phyloP scores from a whole-genome alignment of 2,797 vertebrate genomes.

The Acanthurus lineatus region DNA sequence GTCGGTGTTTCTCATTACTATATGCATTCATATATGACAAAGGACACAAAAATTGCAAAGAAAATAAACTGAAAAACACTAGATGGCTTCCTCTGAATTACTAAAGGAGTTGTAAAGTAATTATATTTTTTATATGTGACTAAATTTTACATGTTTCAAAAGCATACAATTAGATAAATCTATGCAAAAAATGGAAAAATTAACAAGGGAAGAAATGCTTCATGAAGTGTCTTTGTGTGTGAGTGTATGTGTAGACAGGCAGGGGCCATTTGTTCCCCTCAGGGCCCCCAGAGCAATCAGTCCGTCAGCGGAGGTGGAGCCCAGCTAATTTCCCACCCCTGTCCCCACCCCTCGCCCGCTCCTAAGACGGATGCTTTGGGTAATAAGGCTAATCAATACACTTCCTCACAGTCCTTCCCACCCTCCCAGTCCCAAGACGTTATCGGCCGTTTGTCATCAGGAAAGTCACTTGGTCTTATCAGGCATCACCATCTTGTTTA shows the following conservation, averaged over 20 bases:
- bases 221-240: conserved; percentile 47
- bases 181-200: conserved; percentile 23
- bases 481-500: conserved; percentile 84
- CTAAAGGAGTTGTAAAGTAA: neutral
- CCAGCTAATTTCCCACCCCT: conserved; percentile 84
- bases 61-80: too few species aligned
- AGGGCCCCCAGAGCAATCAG: conserved; percentile 85
- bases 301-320: conserved; percentile 82
- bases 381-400: conserved; percentile 91
- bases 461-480: conserved; percentile 79
- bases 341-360: conserved; percentile 63
- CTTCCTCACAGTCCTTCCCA: conserved; percentile 71
- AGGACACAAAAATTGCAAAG: too few species aligned
- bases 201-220: conserved; percentile 22
- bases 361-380: conserved; percentile 86
- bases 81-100: neutral
- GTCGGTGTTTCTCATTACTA: too few species aligned
- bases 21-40: too few species aligned
- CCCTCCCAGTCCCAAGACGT: conserved; percentile 71
- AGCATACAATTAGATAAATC: neutral
- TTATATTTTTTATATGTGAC: neutral
- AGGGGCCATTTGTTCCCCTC: conserved; percentile 81
- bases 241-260: conserved; percentile 59
- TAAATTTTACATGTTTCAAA: neutral
- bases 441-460: conserved; percentile 85